phyloP scores from a whole-genome alignment of 2,888 invertebrate species.

The Mesorhabditis sp. region DNA sequence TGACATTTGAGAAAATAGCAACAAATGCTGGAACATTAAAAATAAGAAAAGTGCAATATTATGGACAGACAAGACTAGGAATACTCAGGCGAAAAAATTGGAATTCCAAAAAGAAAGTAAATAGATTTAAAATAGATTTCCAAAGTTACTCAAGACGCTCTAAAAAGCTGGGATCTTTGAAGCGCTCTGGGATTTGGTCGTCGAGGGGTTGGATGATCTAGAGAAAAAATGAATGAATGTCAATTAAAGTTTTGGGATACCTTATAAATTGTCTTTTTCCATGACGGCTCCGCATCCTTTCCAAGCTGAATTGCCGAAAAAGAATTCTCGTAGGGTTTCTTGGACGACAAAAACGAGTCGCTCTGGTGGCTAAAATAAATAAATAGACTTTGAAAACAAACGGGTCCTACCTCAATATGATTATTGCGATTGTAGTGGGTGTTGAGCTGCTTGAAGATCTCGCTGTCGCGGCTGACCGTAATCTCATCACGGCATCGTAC shows the following conservation, averaged over 20 bases:
- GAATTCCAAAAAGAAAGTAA: too few species aligned
- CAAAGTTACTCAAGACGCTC: conserved; percentile 81
- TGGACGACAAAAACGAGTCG: conserved; percentile 96
- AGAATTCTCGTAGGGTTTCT: conserved; percentile 95
- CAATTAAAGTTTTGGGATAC: conserved; percentile 12
- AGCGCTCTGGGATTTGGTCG: conserved; percentile 97
- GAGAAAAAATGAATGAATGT: conserved; percentile 12
- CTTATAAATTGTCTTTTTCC: conserved; percentile 99
- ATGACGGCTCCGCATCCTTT: conserved; percentile 95
- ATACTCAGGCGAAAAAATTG: background rate
- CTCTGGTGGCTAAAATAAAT: conserved; percentile 81
- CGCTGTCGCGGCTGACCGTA: conserved; percentile 88
- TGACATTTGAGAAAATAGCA: too few species aligned
- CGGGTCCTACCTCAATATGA: conserved; percentile 77
- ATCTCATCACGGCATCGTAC: conserved; percentile 79
- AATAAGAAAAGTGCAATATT: background rate
- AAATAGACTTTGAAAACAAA: background rate
- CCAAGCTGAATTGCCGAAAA: conserved; percentile 90
- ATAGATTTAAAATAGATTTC: too few species aligned
- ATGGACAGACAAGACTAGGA: background rate
- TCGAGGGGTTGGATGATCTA: conserved; percentile 92
- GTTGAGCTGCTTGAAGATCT: conserved; percentile 93
- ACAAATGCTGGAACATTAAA: background rate
- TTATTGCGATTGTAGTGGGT: conserved; percentile 97
- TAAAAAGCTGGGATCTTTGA: conserved; percentile 98